Conservation (phyloP, 2,888 invertebrate genomes). For the Nasonovia ribisnigri region DNA sequence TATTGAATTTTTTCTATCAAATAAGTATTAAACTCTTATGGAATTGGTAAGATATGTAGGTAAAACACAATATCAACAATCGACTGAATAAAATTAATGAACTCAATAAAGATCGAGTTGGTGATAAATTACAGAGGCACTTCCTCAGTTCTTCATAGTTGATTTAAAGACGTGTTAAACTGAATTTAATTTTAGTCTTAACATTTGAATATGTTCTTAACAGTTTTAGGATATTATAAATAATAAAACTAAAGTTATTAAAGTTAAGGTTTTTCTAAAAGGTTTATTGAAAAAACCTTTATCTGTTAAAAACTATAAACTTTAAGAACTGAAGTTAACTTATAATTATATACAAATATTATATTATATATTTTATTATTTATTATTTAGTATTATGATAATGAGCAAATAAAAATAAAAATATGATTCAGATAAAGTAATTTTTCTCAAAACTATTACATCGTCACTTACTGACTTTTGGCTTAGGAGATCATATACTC, state of each 20-base stretch:
- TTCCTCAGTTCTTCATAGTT: background rate
- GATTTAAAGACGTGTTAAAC: too few relatives aligned
- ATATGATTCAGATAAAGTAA: background rate
- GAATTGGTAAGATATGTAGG: background rate
- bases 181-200: too few relatives aligned
- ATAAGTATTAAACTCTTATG: background rate
- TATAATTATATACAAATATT: too few relatives aligned
- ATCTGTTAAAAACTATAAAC: too few relatives aligned
- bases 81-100: background rate
- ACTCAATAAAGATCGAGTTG: background rate
- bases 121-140: background rate
- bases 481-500: background rate
- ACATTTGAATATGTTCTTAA: too few relatives aligned
- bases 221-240: too few relatives aligned
- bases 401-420: background rate
- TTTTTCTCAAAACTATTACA: background rate
- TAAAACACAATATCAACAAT: background rate
- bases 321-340: too few relatives aligned
- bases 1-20: background rate
- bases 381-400: too few relatives aligned
- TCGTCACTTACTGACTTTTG: background rate
- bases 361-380: too few relatives aligned
- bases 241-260: too few relatives aligned
- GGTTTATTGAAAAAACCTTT: too few relatives aligned
- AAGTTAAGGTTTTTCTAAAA: too few relatives aligned